Evolutionary conservation across 2,113 vertebrate genomes (phyloP).

Genomic region (Nerophis lumbriciformis): DNA sequence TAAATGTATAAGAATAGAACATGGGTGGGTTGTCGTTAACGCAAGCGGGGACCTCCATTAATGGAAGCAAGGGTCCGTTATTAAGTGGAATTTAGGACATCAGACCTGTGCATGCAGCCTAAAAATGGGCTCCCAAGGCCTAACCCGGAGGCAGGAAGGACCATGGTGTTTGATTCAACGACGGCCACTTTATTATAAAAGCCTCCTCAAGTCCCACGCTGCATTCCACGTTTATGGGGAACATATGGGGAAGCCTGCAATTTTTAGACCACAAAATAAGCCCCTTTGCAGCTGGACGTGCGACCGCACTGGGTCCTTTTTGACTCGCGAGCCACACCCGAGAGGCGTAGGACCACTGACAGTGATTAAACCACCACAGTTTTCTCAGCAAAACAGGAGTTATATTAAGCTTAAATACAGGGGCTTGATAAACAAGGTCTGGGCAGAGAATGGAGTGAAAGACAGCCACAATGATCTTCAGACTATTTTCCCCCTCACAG

Average conservation of each 20-base stretch:
- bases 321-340: conserved; percentile 64
- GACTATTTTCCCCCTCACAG: conserved; percentile 69
- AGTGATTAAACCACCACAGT: conserved; percentile 75
- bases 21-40: background rate
- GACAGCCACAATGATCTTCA: conserved; percentile 70
- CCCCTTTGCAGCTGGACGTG: conserved; percentile 75
- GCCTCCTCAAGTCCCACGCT: conserved; percentile 74
- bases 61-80: conserved; percentile 24
- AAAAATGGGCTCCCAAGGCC: conserved; percentile 36
- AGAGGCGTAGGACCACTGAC: conserved; percentile 77
- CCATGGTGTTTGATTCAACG: conserved; percentile 73
- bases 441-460: conserved; percentile 66
- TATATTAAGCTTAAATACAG: conserved; percentile 86
- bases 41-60: conserved; percentile 17
- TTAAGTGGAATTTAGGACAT: conserved; percentile 49
- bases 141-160: conserved; percentile 36
- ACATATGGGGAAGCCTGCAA: conserved; percentile 72
- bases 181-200: conserved; percentile 74
- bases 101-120: conserved; percentile 18
- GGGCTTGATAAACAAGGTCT: conserved; percentile 81
- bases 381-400: conserved; percentile 80
- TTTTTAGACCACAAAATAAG: conserved; percentile 79
- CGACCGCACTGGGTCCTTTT: conserved; percentile 71
- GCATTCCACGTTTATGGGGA: conserved; percentile 75
- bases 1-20: background rate